A percentile compares a stretch with the other conserved stretches of the same genome.
Evolutionary conservation across 2,888 invertebrate genomes (phyloP).

Genomic region (Thecophora atra): DNA sequence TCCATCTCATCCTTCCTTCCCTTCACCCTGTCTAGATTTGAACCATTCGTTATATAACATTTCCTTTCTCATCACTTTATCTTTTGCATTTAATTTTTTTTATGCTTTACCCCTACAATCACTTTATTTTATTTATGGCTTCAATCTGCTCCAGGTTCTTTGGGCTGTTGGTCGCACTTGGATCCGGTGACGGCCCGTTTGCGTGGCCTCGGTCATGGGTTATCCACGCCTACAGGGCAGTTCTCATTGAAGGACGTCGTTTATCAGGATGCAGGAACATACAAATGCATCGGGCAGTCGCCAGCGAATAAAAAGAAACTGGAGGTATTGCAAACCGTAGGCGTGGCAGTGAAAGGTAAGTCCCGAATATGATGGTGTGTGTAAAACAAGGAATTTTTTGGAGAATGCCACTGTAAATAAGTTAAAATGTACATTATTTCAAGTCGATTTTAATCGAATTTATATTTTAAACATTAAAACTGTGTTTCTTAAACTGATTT

Average conservation of each 20-base stretch:
- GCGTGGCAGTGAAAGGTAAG: constrained; percentile 70
- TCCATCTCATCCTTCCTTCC: too few species aligned
- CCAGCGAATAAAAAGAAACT: constrained; percentile 67
- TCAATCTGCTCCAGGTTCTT: constrained; percentile 66
- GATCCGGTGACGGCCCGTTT: constrained; percentile 68
- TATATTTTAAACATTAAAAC: too few species aligned
- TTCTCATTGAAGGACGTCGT: constrained; percentile 76
- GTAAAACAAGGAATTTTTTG: neutral
- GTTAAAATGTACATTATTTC: too few species aligned
- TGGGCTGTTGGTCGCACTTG: constrained; percentile 74
- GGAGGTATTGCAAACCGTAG: constrained; percentile 69
- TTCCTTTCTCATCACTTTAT: too few species aligned
- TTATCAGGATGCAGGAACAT: constrained; percentile 81
- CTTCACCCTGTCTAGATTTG: neutral
- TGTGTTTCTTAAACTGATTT: too few species aligned
- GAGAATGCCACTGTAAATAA: too few species aligned
- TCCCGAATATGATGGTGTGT: constrained; percentile 30
- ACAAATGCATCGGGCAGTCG: constrained; percentile 73
- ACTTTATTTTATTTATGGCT: neutral
- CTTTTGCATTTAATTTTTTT: too few species aligned
- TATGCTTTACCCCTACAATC: too few species aligned
- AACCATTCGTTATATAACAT: neutral
- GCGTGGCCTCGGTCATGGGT: constrained; percentile 70
- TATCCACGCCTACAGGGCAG: constrained; percentile 69
- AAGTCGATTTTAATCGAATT: neutral